Base-by-base conservation (phyloP, 2,888 invertebrate genomes). In the Tetropium fuscum region DNA sequence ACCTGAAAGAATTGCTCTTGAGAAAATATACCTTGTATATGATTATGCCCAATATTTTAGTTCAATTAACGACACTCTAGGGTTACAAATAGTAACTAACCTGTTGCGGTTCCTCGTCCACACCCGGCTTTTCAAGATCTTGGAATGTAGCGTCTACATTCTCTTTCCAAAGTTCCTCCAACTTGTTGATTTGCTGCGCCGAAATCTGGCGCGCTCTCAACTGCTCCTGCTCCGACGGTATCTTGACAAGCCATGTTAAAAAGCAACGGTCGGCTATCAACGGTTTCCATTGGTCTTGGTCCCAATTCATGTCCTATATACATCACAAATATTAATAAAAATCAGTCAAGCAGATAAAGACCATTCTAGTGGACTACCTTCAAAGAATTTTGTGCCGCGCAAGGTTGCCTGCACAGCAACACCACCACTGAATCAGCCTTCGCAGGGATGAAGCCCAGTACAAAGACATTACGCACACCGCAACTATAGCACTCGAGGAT, bases 121-220 rank as follows among this genome's bases (percentile, higher is more conserved):
- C 93, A 0, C 98, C 98, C 0, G 98, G 98, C 77, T 97, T 97
- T 79, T 98, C 98, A 62, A 99, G 84, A 82, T 99, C 99, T 81
- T 98, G 97, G 76, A 99, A 94, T 4, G 97, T 97, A 0, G 99
- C 98, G 74, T 98, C 97, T 3, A 96, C 94, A 76, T 98, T 98
- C 71, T 98, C 98, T 74, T 98, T 96, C 99, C 99, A 99, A 18
- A 99, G 82, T 79, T 99, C 99, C 83, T 99, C 99, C 25, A 99
- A 86, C 74, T 97, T 97, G 72, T 97, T 96, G 57, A 98, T 98
- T 83, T 99, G 98, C 73, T 95, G 94, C 0, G 98, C 97, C 0
- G 97, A 94, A 60, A 99, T 96, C 83, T 99, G 98, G 1, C 98
- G 88, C 0, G 98, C 97, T 68, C 98, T 86, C 74, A 96, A 84